Conservation (phyloP, 2,113 vertebrate genomes). For the Guaruba guarouba region DNA sequence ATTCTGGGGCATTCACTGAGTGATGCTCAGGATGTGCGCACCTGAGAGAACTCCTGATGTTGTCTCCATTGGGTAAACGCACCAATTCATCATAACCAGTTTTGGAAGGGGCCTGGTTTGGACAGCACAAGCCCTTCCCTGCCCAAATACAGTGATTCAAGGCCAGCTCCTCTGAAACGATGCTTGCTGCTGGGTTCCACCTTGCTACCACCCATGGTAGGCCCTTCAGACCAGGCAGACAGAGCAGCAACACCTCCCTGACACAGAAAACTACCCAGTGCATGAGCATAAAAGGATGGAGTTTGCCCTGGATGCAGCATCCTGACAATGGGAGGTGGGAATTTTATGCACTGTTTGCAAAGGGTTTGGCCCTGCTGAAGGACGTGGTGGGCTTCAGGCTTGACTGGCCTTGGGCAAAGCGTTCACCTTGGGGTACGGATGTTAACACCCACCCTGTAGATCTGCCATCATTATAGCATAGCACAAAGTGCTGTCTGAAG, state of each 20-base stretch:
- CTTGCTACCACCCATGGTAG: background rate
- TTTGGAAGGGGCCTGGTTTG: background rate
- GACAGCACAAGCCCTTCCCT: background rate
- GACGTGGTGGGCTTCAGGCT: background rate
- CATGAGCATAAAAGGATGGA: background rate
- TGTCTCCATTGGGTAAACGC: background rate
- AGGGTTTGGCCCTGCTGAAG: background rate
- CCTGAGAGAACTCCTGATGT: background rate
- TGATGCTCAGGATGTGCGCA: background rate
- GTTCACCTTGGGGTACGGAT: background rate
- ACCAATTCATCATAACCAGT: background rate
- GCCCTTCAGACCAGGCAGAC: background rate
- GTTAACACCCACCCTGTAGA: background rate
- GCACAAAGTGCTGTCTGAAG: background rate
- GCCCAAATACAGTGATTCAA: rapidly evolving
- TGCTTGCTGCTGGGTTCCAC: background rate
- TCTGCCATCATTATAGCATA: background rate
- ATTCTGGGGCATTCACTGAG: rapidly evolving
- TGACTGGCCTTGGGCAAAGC: background rate
- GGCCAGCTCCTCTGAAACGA: background rate
- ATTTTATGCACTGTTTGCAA: background rate
- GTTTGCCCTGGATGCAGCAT: background rate
- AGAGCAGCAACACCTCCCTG: background rate
- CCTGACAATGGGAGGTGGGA: background rate
- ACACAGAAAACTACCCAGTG: background rate